These are phyloP conservation scores for Trididemnum clinides DNA, from an alignment of 23 tunicate species.

Conservation along the genomic window DNA sequence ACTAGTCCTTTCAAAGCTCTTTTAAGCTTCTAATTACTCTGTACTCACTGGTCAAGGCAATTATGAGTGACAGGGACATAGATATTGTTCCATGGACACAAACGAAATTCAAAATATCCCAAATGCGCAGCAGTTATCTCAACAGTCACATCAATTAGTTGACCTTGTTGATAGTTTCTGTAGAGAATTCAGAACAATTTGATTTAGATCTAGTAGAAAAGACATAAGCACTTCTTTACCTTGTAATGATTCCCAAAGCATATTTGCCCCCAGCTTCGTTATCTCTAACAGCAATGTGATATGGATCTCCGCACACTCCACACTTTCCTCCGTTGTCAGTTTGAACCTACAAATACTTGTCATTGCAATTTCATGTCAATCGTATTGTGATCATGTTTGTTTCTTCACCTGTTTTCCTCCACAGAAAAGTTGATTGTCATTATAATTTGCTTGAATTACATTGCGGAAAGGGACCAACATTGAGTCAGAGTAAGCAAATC, in stretches of 20 bases:
- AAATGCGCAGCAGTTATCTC: conserved; percentile 60
- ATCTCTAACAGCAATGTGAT: conserved; percentile 47
- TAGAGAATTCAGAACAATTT: no score
- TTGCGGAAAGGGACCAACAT: conserved; percentile 40
- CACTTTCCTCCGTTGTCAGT: conserved; percentile 63
- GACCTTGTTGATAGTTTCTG: conserved; percentile 41
- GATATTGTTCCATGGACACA: conserved; percentile 57
- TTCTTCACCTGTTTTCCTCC: conserved; percentile 55
- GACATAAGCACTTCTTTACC: no score
- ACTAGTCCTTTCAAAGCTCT: no score
- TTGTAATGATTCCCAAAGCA: conserved; percentile 71
- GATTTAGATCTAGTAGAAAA: no score
- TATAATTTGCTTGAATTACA: conserved; percentile 44
- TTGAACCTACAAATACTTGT: conserved; percentile 42
- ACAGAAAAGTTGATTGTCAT: conserved; percentile 51
- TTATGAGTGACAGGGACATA: conserved; percentile 36
- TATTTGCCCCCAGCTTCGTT: conserved; percentile 90
- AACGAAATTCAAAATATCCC: conserved; percentile 64
- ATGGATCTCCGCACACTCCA: conserved; percentile 86
- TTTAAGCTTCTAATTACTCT: no score
- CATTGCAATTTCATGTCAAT: no score
- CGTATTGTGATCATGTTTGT: no score
- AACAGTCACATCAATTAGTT: conserved; percentile 31
- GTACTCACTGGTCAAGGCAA: conserved; percentile 58
- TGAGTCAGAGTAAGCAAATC: conserved; percentile 31